Conservation (phyloP, 2,888 invertebrate genomes). For the Calameuta pallipes region DNA sequence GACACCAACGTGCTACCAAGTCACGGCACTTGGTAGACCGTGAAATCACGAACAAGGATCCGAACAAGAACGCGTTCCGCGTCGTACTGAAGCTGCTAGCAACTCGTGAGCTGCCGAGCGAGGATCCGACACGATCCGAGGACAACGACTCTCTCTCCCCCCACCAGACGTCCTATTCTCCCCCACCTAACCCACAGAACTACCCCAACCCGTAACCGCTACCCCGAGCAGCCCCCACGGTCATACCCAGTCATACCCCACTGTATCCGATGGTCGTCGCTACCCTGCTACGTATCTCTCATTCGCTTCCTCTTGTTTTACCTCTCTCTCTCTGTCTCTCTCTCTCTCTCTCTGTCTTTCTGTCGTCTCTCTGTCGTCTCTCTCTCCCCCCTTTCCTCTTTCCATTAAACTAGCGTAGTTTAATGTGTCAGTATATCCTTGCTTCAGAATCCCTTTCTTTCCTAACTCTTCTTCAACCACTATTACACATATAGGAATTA, state of each 20-base stretch:
- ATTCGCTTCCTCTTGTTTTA: background rate
- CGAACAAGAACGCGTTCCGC: constrained; percentile 48
- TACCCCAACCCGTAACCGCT: background rate
- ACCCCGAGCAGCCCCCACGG: background rate
- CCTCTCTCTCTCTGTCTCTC: background rate
- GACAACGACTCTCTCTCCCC: constrained; percentile 56
- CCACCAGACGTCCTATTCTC: background rate
- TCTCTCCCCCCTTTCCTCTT: background rate
- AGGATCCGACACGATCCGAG: constrained; percentile 43
- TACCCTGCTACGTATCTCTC: background rate
- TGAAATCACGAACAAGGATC: background rate
- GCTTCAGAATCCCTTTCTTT: background rate
- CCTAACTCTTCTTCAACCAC: background rate
- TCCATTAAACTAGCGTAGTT: background rate
- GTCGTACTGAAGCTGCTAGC: constrained; percentile 47
- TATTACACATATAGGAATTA: background rate
- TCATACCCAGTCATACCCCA: background rate
- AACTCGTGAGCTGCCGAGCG: constrained; percentile 35
- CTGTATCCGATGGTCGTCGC: background rate
- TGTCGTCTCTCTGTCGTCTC: background rate
- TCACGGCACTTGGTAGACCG: background rate
- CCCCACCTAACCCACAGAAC: background rate
- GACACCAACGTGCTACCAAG: constrained; percentile 29
- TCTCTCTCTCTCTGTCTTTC: background rate
- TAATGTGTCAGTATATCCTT: background rate